phyloP scores from a whole-genome alignment of 2,888 invertebrate genomes.

The Acanthococcus lagerstroemiae region DNA sequence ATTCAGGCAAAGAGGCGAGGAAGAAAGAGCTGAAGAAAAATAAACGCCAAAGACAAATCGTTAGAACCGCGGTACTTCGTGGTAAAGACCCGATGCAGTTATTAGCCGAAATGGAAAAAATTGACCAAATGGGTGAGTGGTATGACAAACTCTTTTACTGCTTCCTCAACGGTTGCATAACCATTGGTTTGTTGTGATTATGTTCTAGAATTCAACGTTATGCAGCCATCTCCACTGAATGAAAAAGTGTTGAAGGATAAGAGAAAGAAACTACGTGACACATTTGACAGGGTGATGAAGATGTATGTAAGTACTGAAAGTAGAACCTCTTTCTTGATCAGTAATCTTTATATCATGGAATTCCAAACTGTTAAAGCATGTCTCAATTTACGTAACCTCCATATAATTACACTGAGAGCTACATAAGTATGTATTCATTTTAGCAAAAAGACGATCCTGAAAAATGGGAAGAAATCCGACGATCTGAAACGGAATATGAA shows the following conservation, averaged over 20 bases:
- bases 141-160: neutral
- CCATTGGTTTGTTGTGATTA: neutral
- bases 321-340: neutral
- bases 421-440: too few species aligned
- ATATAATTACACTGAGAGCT: too few species aligned
- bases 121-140: slow-evolving; percentile 87
- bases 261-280: slow-evolving; percentile 87
- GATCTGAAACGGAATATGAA: slow-evolving; percentile 86
- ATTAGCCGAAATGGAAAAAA: slow-evolving; percentile 89
- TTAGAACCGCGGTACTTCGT: slow-evolving; percentile 90
- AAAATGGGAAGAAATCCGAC: slow-evolving; percentile 82
- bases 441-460: slow-evolving; percentile 94
- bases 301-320: slow-evolving; percentile 88
- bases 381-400: too few species aligned
- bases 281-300: slow-evolving; percentile 83
- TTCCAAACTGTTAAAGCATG: too few species aligned
- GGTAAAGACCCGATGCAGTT: slow-evolving; percentile 97
- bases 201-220: slow-evolving; percentile 90
- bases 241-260: slow-evolving; percentile 96
- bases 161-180: neutral
- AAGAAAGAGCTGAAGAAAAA: slow-evolving; percentile 97
- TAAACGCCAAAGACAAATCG: slow-evolving; percentile 91
- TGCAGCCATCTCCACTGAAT: slow-evolving; percentile 87
- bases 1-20: slow-evolving; percentile 85
- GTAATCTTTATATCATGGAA: slow-evolving; percentile 6